Evolutionary conservation across 2,113 vertebrate genomes (phyloP).

Genomic region (Dasyprocta punctata): DNA sequence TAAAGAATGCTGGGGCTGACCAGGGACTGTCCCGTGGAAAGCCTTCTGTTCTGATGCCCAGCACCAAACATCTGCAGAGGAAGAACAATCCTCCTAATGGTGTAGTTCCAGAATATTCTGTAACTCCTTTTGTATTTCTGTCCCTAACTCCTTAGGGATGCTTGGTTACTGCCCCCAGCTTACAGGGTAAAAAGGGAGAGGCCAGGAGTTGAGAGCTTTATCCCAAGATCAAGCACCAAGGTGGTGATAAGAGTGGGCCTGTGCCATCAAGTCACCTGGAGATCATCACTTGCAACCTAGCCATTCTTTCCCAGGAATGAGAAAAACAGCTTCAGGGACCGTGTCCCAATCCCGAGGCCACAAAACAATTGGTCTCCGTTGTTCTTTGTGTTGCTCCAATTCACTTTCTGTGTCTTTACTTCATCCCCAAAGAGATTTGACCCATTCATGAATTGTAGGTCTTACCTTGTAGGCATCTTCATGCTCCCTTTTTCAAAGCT

Average conservation of each 20-base stretch:
- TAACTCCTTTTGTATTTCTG: neutral
- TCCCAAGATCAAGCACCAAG: neutral
- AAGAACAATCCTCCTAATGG: fast-evolving
- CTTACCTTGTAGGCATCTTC: neutral
- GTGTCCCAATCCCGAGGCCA: neutral
- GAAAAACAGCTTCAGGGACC: neutral
- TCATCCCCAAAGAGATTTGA: neutral
- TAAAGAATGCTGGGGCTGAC: neutral
- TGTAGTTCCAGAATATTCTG: neutral
- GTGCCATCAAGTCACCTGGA: neutral
- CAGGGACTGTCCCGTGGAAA: neutral
- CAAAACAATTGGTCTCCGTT: neutral
- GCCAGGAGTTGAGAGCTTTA: neutral
- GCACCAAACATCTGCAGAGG: neutral
- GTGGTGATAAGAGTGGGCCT: fast-evolving
- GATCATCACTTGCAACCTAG: neutral
- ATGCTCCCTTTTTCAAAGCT: neutral
- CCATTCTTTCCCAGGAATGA: neutral
- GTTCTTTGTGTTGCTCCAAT: neutral
- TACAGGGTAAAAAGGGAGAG: neutral
- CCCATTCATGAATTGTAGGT: neutral
- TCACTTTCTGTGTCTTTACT: neutral
- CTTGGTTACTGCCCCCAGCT: neutral
- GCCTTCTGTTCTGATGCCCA: neutral
- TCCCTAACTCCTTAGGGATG: neutral